Base-by-base conservation (phyloP, 2,888 invertebrate species). In the Campopleginae sp. region DNA sequence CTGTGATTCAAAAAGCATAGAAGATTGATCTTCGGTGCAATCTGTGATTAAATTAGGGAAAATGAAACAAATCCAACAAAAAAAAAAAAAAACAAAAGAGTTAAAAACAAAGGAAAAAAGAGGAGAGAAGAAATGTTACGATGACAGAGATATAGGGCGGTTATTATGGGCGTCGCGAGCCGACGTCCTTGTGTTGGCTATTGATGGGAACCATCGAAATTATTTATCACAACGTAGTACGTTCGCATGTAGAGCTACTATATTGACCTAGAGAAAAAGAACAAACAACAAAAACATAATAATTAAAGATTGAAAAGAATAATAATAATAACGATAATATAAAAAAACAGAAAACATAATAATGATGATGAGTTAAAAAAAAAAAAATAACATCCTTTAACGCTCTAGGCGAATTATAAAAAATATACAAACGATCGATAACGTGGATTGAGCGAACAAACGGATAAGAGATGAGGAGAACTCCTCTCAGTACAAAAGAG, bases 41-140 rank as follows among this genome's bases (percentile, higher is more conserved):
- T 91, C 92, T 92, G 92, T 92, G 92, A 92, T 92, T 91, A 90
- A 88, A 71, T 77, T 77, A 80, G 80, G 70, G 70, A 42, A 83
- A 81, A 84, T 48, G 58, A 76, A 79, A 71, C 51, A 78, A 74
- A 82, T 77, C 63, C 38, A 75, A 77, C 46, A 58, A 66, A 74
- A 74, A 58, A 54, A 74, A 38, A 38, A 38, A 33, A 66, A 54
- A 44, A 27, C 14, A 72, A 72, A 38, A 63, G 61, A 82, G 74
- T 44, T 48, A 80, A 54, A 42, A 54, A 61, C 7, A 71, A 82
- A 61, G 74, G 10, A 46, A 65, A 72, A 48, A 72, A n/a, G 74
- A 38, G 46, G 46, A 81, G 12, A 61, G 6, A 65, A 58, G 72
- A 71, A 76, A 78, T 54, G 65, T 77, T 71, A 82, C n/a, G 76